phyloP scores from a whole-genome alignment of 1,140 invertebrate genomes.

The Phocides pigmalion region DNA sequence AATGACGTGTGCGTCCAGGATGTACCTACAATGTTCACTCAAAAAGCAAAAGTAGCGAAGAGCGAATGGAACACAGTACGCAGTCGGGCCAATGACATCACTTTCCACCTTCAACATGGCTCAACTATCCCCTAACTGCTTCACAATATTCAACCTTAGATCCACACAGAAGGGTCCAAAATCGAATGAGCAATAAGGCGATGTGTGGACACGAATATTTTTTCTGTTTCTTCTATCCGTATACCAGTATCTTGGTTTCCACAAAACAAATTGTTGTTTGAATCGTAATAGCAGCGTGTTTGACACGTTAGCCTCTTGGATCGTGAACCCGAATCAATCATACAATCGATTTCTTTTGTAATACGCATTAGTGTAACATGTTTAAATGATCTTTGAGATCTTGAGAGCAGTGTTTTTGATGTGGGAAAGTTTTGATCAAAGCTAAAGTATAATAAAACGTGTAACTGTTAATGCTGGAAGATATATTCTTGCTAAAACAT shows the following conservation, averaged over 20 bases:
- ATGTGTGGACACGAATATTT: slow-evolving; percentile 46
- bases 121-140: slow-evolving; percentile 40
- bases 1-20: slow-evolving; percentile 64
- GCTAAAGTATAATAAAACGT: too few relatives aligned
- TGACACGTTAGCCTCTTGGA: slow-evolving; percentile 26
- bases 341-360: slow-evolving; percentile 27
- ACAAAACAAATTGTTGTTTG: slow-evolving; percentile 46
- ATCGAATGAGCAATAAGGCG: slow-evolving; percentile 15
- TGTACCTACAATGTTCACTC: slow-evolving; percentile 60
- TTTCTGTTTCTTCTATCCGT: slow-evolving; percentile 46
- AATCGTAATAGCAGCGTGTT: slow-evolving; percentile 34
- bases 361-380: slow-evolving; percentile 19
- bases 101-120: slow-evolving; percentile 52
- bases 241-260: slow-evolving; percentile 50
- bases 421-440: slow-evolving; percentile 5
- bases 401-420: background rate
- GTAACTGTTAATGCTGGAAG: too few relatives aligned
- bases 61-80: slow-evolving; percentile 61
- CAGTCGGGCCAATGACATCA: slow-evolving; percentile 69
- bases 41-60: slow-evolving; percentile 76
- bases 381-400: background rate
- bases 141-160: slow-evolving; percentile 47
- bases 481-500: too few relatives aligned
- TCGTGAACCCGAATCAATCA: slow-evolving; percentile 33
- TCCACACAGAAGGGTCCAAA: slow-evolving; percentile 40